These are phyloP conservation scores for Caenorhabditis virilis DNA, from an alignment of 2,888 invertebrate genomes.

Conservation along the genomic window DNA sequence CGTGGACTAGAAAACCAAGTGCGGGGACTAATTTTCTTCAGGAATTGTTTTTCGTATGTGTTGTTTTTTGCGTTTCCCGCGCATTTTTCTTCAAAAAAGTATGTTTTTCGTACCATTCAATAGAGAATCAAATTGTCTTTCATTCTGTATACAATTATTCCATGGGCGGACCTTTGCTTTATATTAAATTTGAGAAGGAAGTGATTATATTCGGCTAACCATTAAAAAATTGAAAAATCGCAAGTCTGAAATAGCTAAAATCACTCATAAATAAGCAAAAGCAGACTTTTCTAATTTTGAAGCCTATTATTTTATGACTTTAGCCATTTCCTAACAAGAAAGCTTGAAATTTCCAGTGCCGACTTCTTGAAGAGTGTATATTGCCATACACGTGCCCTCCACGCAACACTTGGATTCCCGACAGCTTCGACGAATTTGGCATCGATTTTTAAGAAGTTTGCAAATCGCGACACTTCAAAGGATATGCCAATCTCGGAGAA, in stretches of 20 bases:
- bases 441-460: constrained; percentile 41
- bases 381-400: constrained; percentile 41
- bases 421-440: constrained; percentile 35
- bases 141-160: not conserved
- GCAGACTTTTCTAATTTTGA: too few species aligned
- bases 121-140: too few species aligned
- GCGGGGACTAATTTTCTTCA: too few species aligned
- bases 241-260: not conserved
- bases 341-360: constrained; percentile 16
- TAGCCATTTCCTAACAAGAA: not conserved
- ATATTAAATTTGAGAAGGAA: not conserved
- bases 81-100: too few species aligned
- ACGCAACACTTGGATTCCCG: constrained; percentile 15
- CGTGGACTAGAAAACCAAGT: too few species aligned
- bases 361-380: constrained; percentile 32
- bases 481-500: constrained; percentile 14
- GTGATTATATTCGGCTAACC: not conserved
- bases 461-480: constrained; percentile 10
- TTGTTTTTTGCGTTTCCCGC: too few species aligned
- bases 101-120: too few species aligned
- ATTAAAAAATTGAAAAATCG: not conserved
- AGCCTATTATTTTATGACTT: too few species aligned
- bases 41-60: too few species aligned
- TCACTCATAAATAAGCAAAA: not conserved
- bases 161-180: not conserved